phyloP scores from a whole-genome alignment of 2,888 invertebrate genomes.

The Neuroscelio doddi region DNA sequence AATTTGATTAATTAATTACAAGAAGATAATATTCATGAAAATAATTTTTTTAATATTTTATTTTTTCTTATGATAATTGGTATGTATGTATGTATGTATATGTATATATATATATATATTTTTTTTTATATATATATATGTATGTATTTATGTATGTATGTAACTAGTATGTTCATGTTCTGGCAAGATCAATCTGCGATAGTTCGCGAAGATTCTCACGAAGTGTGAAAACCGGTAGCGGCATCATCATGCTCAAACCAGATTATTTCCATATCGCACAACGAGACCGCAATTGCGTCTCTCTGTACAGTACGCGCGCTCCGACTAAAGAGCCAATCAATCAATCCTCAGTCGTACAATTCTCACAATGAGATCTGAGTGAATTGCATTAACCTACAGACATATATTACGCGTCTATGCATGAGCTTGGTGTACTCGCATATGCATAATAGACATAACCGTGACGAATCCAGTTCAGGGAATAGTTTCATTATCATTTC shows the following conservation, averaged over 20 bases:
- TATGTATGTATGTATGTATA: too few relatives aligned
- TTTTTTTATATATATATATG: too few relatives aligned
- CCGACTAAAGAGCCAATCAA: slow-evolving; percentile 67
- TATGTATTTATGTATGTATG: too few relatives aligned
- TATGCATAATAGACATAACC: slow-evolving; percentile 43
- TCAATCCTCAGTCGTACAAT: slow-evolving; percentile 68
- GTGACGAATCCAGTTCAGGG: slow-evolving; percentile 44
- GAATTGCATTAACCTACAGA: slow-evolving; percentile 72
- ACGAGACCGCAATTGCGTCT: background rate
- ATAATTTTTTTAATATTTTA: too few relatives aligned
- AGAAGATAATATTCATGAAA: too few relatives aligned
- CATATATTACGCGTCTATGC: slow-evolving; percentile 66
- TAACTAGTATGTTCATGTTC: too few relatives aligned
- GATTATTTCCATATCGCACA: slow-evolving; percentile 21
- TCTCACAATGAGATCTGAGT: slow-evolving; percentile 69
- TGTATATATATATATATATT: too few relatives aligned
- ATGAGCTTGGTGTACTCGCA: slow-evolving; percentile 50
- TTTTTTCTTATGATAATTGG: too few relatives aligned
- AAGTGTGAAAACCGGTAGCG: slow-evolving; percentile 12
- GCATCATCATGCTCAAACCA: background rate
- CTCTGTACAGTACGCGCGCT: slow-evolving; percentile 38
- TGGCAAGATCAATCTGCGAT: slow-evolving; percentile 3
- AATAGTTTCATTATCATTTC: slow-evolving; percentile 19
- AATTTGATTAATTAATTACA: too few relatives aligned
- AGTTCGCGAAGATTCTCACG: slow-evolving; percentile 23